A percentile compares a stretch with the other conserved stretches of the same genome.
These are phyloP conservation scores for Polyploca ridens DNA, from an alignment of 2,888 invertebrate genomes.

Conservation along the genomic window DNA sequence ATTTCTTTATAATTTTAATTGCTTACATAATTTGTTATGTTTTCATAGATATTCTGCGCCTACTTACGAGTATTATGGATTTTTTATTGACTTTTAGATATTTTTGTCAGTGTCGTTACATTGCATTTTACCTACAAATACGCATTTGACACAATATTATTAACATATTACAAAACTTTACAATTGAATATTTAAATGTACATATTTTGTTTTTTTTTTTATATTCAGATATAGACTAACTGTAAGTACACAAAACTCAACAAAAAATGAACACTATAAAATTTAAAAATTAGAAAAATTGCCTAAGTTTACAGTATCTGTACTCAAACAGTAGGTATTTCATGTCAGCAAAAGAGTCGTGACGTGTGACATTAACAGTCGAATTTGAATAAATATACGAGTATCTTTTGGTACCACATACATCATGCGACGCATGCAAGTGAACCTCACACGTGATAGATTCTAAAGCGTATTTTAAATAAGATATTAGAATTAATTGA, in stretches of 20 bases:
- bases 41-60: not conserved
- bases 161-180: too few species aligned
- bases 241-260: too few species aligned
- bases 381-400: slow-evolving; percentile 53
- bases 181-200: too few species aligned
- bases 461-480: not conserved
- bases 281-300: not conserved
- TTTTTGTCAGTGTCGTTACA: not conserved
- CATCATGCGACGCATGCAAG: slow-evolving; percentile 19
- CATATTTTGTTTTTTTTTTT: too few species aligned
- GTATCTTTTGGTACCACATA: slow-evolving; percentile 19
- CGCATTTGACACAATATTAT: too few species aligned
- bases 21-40: not conserved
- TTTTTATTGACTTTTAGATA: not conserved
- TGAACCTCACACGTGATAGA: slow-evolving; percentile 11
- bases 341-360: slow-evolving; percentile 28
- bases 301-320: slow-evolving; percentile 34
- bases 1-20: not conserved
- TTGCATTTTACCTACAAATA: too few species aligned
- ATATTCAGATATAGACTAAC: too few species aligned
- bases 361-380: slow-evolving; percentile 47
- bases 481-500: not conserved
- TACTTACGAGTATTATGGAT: not conserved
- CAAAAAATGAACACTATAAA: too few species aligned
- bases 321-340: not conserved